Evolutionary conservation across 2,113 vertebrate genomes (phyloP), one percentile per base, ranked within the genome.

Genomic region (Phylloscopus trochiloides): DNA sequence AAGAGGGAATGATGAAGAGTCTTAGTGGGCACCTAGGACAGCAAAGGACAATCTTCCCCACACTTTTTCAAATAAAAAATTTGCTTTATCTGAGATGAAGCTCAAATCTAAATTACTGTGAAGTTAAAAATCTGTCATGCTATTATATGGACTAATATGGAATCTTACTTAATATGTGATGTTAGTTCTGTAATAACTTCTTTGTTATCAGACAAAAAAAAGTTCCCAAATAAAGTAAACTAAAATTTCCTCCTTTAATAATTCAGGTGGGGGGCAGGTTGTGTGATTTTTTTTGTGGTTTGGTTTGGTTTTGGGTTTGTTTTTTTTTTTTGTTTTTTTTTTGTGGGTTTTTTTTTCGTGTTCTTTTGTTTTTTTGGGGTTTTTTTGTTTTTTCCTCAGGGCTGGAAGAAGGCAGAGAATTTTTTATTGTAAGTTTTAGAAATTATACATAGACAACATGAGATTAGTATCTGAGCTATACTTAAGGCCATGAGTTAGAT

Each of bases 21-120:
- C 24, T 70, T 50, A 19, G 17, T 42, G 19, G n/a, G 4, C 5
- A 31, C 6, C 25, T 55, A 77, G 29, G 6, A 12, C 19, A 82
- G 19, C 1, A 8, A 70, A 86, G 3, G 12, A 42, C 9, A 59
- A 10, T 12, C 1, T 1, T 3, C 3, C 8, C 12, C 10, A 7
- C 13, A 48, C 1, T 75, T 84, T 5, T 62, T 28, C 18, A 58
- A 55, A 54, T 65, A 38, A 55, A 9, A 9, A 2, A 15, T 2
- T 38, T 34, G 3, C 10, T 85, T 42, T 43, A 14, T 38, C 31
- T 51, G 22, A 73, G 14, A 38, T 54, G 5, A 29, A 47, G 5
- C 14, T 94, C 26, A 68, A n/a, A 43, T 48, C 4, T 55, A 24
- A 50, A 14, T 62, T 55, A 19, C 7, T 24, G 2, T 42, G 6